phyloP scores from a whole-genome alignment of 2,113 vertebrate species.

The Aptenodytes forsteri region DNA sequence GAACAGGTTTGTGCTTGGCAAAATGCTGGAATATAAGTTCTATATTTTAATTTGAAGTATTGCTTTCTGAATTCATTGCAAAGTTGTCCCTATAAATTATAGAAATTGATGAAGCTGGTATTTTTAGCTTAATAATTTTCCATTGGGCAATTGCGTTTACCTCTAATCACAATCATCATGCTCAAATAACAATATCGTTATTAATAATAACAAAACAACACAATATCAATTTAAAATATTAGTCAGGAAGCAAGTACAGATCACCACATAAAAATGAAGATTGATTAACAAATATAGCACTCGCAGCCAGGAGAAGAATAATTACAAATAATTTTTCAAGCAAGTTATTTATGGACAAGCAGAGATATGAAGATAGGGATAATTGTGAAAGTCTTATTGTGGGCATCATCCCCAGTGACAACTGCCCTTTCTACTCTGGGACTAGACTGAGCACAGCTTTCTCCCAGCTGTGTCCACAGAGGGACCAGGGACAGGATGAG shows the following conservation, averaged over 20 bases:
- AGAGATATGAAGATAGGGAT: neutral
- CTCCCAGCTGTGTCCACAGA: neutral
- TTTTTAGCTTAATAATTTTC: slow-evolving; percentile 30
- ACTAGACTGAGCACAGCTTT: neutral
- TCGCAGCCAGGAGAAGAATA: neutral
- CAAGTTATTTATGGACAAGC: neutral
- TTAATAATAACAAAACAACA: slow-evolving; percentile 43
- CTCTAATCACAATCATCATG: slow-evolving; percentile 1
- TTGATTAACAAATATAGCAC: slow-evolving; percentile 35
- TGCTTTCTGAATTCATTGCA: neutral
- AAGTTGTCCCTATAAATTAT: neutral
- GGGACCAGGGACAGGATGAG: neutral
- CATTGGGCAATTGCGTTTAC: slow-evolving; percentile 11
- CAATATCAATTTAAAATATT: slow-evolving; percentile 32
- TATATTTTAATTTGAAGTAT: neutral
- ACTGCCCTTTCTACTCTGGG: neutral
- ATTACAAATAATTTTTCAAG: slow-evolving; percentile 4
- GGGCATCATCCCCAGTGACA: neutral
- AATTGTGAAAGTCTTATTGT: neutral
- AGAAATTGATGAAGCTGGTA: slow-evolving; percentile 16
- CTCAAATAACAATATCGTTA: slow-evolving; percentile 23
- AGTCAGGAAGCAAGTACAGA: neutral
- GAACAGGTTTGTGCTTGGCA: neutral
- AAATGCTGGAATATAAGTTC: neutral
- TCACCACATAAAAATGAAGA: slow-evolving; percentile 36